Evolutionary conservation across 2,888 invertebrate species (phyloP).

Genomic region (Heliconius charithonia): DNA sequence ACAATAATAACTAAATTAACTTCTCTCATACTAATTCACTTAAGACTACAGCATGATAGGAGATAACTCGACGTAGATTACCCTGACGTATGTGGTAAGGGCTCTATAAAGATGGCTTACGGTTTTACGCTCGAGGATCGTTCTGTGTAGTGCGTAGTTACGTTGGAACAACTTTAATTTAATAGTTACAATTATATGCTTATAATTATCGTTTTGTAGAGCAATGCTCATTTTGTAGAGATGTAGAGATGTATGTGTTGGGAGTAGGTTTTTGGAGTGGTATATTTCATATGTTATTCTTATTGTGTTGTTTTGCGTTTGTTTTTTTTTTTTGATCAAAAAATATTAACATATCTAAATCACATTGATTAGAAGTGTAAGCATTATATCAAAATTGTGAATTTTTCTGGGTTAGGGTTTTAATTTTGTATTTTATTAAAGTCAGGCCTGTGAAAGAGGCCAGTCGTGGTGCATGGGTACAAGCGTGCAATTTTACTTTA

Average conservation of each 20-base stretch:
- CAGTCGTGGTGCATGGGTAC: no score
- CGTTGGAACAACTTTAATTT: slow-evolving; percentile 16
- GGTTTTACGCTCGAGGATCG: slow-evolving; percentile 25
- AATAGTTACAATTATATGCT: slow-evolving; percentile 17
- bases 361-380: no score
- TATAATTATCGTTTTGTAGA: neutral
- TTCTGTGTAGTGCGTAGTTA: slow-evolving; percentile 17
- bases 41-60: slow-evolving; percentile 36
- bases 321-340: neutral
- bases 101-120: slow-evolving; percentile 36
- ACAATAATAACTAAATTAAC: neutral
- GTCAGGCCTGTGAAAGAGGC: no score
- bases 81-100: slow-evolving; percentile 37
- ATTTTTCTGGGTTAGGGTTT: no score
- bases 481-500: no score
- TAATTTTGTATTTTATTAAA: no score
- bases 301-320: neutral
- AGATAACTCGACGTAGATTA: slow-evolving; percentile 45
- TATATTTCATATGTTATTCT: neutral
- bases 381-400: no score
- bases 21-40: slow-evolving; percentile 1
- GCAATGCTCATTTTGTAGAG: neutral
- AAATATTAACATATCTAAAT: no score
- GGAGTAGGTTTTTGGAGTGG: neutral
- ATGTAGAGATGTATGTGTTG: neutral